Base-by-base conservation (phyloP, 2,888 invertebrate species). In the Ischnus inquisitorius region DNA sequence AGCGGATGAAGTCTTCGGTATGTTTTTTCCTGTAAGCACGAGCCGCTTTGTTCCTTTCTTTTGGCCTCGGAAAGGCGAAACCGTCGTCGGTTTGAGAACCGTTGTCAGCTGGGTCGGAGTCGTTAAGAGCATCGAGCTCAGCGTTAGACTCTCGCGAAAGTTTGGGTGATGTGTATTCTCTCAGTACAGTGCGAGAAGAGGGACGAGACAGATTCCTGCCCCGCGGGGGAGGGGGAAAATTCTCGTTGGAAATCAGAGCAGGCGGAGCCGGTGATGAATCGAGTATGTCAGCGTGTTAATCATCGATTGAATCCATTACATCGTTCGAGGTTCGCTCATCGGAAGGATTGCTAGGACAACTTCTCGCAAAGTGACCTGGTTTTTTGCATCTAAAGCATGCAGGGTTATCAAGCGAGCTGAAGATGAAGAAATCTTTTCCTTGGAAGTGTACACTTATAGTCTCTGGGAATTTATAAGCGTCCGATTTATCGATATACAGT, bases 341-440 rank as follows among this genome's bases (percentile, higher is more conserved):
- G 14, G n/a, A 3, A 19, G 19, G 10, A n/a, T 57, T 72, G 16
- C 51, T 68, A 5, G 69, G 69, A 19, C 74, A 62, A 12, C 22
- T 62, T 74, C 64, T 43, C 4, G 74, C 74, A 3, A 74, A 64
- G 19, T 74, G 60, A 4, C 62, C 74, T 14, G 28, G 0, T 41
- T 43, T 64, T 43, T 74, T 74, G 16, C 74, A 62, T 46, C n/a
- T 12, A n/a, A 41, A 74, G 62, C 62, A 74, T n/a, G 74, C 62
- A n/a, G 64, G 64, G 16, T 74, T 74, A n/a, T 74, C 62, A 1
- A 48, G 25, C 1, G 74, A 62, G 19, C 5, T 14, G 64, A 46
- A 62, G n/a, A 74, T 60, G 46, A 60, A 57, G n/a, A 60, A 74
- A n/a, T 62, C 60, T 10, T 46, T 60, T 6, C 64, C 64, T 60